Conservation (phyloP, 2,888 invertebrate genomes). For the Sminthurinus aureus region DNA sequence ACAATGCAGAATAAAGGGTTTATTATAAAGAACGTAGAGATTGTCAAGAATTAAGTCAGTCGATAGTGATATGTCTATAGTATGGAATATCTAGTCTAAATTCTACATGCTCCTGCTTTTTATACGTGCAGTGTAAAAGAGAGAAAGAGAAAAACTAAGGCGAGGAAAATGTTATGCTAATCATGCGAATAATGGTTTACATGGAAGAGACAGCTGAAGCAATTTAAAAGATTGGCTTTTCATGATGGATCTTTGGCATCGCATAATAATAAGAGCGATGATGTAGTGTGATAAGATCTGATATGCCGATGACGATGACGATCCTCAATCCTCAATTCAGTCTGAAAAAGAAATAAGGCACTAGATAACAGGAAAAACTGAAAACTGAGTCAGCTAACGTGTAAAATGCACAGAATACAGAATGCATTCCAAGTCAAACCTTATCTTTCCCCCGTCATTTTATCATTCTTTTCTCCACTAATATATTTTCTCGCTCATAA, state of each 20-base stretch:
- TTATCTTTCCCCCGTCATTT: background rate
- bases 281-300: slow-evolving; percentile 11
- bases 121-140: background rate
- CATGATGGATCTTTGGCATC: slow-evolving; percentile 29
- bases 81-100: too few species aligned
- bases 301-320: slow-evolving; percentile 26
- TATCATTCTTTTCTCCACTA: background rate
- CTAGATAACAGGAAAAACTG: too few species aligned
- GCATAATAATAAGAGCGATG: background rate
- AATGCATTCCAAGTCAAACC: background rate
- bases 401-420: too few species aligned
- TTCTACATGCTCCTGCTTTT: too few species aligned
- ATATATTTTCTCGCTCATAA: too few species aligned
- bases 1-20: too few species aligned
- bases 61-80: too few species aligned
- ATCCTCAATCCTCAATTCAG: background rate
- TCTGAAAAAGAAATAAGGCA: too few species aligned
- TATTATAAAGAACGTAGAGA: too few species aligned
- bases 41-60: too few species aligned
- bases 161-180: slow-evolving; percentile 26
- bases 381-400: too few species aligned
- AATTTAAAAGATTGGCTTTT: slow-evolving; percentile 41
- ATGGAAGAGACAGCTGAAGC: slow-evolving; percentile 35
- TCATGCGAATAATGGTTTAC: slow-evolving; percentile 30
- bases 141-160: background rate